Percentiles rank a stretch among this genome's conserved stretches.
phyloP scores from a whole-genome alignment of 2,888 invertebrate genomes.

The Salpingus planirostris region DNA sequence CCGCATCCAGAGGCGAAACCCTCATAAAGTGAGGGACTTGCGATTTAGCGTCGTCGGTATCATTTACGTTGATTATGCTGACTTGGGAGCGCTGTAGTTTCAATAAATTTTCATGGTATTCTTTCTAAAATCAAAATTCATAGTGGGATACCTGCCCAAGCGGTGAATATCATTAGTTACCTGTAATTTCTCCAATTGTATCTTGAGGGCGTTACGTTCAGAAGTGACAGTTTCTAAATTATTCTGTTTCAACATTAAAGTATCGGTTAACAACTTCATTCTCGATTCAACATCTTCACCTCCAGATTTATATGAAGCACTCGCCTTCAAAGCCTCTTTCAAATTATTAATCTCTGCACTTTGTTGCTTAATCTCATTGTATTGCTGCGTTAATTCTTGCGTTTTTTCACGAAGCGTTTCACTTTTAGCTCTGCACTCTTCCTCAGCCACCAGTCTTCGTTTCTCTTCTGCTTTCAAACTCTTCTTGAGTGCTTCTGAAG shows the following conservation, averaged over 20 bases:
- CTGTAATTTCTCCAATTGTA: slow-evolving; percentile 76
- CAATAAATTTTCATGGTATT: slow-evolving; percentile 50
- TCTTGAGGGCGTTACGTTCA: slow-evolving; percentile 74
- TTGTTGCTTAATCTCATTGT: slow-evolving; percentile 36
- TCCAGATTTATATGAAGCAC: too few relatives aligned
- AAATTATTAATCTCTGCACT: slow-evolving; percentile 38
- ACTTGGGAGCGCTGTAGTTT: slow-evolving; percentile 46
- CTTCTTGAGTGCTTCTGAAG: slow-evolving; percentile 36
- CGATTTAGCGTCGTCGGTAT: slow-evolving; percentile 58
- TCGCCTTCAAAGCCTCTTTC: slow-evolving; percentile 38
- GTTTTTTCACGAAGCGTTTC: slow-evolving; percentile 41
- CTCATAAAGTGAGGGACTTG: slow-evolving; percentile 62
- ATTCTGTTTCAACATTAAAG: slow-evolving; percentile 76
- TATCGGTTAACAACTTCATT: slow-evolving; percentile 63
- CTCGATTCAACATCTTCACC: slow-evolving; percentile 44
- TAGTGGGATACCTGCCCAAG: too few relatives aligned
- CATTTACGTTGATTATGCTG: slow-evolving; percentile 50
- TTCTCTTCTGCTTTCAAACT: slow-evolving; percentile 40
- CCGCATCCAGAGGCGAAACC: slow-evolving; percentile 68
- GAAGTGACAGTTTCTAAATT: slow-evolving; percentile 73
- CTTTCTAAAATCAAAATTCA: slow-evolving; percentile 49
- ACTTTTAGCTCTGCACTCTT: slow-evolving; percentile 35
- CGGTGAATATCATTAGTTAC: too few relatives aligned
- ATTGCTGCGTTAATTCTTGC: slow-evolving; percentile 40
- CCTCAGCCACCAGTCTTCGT: slow-evolving; percentile 40